Evolutionary conservation across 1,140 invertebrate genomes (phyloP).

Genomic region (Bombus superbus): DNA sequence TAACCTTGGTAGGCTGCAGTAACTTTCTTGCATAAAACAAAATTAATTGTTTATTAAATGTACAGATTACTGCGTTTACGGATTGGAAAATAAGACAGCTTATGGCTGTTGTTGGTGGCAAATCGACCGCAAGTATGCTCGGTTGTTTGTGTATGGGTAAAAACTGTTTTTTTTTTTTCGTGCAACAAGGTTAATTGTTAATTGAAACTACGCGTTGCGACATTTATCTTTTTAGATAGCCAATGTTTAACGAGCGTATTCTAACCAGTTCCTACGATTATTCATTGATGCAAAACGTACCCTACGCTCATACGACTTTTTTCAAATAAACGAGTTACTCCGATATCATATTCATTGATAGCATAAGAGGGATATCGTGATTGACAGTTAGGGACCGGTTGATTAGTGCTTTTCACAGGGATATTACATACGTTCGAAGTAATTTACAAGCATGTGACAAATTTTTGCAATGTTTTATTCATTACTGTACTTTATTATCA

Average conservation of each 20-base stretch:
- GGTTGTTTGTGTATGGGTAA: too few species aligned
- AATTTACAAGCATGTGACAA: background rate
- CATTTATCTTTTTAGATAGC: constrained; percentile 25
- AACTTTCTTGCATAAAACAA: background rate
- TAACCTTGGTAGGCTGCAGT: too few species aligned
- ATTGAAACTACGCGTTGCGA: constrained; percentile 6
- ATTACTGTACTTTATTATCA: background rate
- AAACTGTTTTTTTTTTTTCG: background rate
- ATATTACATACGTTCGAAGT: background rate
- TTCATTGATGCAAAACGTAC: constrained; percentile 13
- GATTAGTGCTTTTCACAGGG: background rate
- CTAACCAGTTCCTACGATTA: constrained; percentile 31
- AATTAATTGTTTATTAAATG: constrained; percentile 6
- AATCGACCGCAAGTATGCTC: background rate
- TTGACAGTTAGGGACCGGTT: background rate
- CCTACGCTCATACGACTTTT: background rate
- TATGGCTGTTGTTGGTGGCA: background rate
- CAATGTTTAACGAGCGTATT: background rate
- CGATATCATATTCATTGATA: constrained; percentile 19
- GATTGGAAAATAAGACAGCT: background rate
- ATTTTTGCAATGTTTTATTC: background rate
- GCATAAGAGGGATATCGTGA: constrained; percentile 9
- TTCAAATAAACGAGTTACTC: background rate
- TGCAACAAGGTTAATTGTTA: constrained; percentile 29
- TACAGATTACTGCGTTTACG: background rate